Conservation (phyloP, 2,888 invertebrate species). For the Griposia aprilina region DNA sequence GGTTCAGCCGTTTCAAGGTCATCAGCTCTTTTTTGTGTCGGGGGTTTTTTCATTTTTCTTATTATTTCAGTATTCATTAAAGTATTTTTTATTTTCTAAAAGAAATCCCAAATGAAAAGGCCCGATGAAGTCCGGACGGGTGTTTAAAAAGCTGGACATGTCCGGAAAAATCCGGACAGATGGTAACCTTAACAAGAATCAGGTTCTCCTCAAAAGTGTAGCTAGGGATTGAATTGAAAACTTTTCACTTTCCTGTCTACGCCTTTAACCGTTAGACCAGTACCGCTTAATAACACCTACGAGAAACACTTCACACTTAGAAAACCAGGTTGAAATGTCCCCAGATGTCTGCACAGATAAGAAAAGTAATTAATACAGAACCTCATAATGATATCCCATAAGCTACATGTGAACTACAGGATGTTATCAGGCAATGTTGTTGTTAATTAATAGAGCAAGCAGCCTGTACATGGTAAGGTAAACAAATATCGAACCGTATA, state of each 20-base stretch:
- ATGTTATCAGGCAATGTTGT: conserved; percentile 33
- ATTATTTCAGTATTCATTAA: no score
- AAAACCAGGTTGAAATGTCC: not conserved
- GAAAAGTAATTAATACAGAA: conserved; percentile 29
- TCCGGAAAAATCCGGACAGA: no score
- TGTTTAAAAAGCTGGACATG: no score
- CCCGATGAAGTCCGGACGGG: no score
- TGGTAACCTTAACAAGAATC: no score
- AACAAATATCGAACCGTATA: conserved; percentile 33
- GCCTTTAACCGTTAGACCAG: not conserved
- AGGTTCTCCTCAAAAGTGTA: no score
- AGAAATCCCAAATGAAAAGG: no score
- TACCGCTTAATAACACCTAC: not conserved
- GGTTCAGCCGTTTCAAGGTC: no score
- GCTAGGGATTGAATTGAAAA: not conserved
- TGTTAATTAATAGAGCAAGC: conserved; percentile 48
- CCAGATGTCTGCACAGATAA: not conserved
- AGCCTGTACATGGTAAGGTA: conserved; percentile 30
- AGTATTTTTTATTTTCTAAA: no score
- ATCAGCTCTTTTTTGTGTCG: no score
- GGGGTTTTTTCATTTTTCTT: no score
- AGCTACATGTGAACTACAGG: conserved; percentile 19
- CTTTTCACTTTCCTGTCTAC: not conserved
- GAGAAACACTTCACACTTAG: not conserved
- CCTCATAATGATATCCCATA: not conserved